These are phyloP conservation scores for Triplophysa siluroides DNA, from an alignment of 2,113 vertebrate species.

Conservation along the genomic window DNA sequence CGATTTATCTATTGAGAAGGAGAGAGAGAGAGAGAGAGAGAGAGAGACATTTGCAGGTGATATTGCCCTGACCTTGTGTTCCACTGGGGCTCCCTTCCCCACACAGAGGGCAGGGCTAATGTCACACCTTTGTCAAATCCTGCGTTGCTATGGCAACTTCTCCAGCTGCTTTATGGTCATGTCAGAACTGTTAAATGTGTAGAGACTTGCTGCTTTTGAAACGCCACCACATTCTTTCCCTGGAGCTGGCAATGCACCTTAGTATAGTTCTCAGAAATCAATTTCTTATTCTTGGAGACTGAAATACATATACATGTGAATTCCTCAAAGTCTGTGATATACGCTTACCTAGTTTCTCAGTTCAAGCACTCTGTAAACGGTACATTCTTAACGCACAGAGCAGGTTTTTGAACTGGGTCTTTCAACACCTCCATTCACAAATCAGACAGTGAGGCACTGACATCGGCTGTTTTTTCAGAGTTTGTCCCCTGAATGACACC, in stretches of 20 bases:
- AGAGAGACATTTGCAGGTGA: slow-evolving; percentile 2
- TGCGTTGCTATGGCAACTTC: slow-evolving; percentile 50
- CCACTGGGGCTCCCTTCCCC: not conserved
- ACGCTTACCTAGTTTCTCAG: not conserved
- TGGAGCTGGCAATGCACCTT: not conserved
- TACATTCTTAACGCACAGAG: not conserved
- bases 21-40: not conserved
- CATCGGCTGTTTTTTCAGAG: not conserved
- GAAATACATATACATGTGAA: not conserved
- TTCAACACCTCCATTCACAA: slow-evolving; percentile 28
- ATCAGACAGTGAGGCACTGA: not conserved
- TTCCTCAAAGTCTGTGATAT: slow-evolving; percentile 1
- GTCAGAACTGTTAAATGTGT: slow-evolving; percentile 33
- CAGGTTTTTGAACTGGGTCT: not conserved
- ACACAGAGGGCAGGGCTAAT: slow-evolving; percentile 36
- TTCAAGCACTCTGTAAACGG: slow-evolving; percentile 8
- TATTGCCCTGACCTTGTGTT: slow-evolving; percentile 24
- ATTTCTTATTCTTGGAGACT: slow-evolving; percentile 13
- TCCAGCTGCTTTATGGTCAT: slow-evolving; percentile 36
- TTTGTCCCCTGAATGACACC: slow-evolving; percentile 37
- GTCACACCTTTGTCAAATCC: slow-evolving; percentile 34
- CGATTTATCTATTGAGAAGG: not conserved
- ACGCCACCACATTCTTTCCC: not conserved
- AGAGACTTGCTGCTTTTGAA: slow-evolving; percentile 22
- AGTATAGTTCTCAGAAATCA: not conserved